Evolutionary conservation across 2,797 vertebrate genomes (phyloP).

Genomic region (Serranus cabrilla): DNA sequence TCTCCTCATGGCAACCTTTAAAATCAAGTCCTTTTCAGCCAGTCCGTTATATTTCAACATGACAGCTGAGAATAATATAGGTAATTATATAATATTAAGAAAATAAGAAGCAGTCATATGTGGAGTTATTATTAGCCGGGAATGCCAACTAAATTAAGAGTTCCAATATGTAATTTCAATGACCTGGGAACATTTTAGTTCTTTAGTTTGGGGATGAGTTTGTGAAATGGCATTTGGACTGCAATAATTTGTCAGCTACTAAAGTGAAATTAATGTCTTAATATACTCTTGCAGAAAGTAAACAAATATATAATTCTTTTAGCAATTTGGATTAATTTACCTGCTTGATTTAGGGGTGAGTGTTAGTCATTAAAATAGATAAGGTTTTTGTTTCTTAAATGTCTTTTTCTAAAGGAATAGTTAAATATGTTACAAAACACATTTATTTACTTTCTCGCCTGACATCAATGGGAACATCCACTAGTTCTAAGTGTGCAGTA

Average conservation of each 20-base stretch:
- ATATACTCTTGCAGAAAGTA: not conserved
- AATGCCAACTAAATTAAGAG: too few species aligned
- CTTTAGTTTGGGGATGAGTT: not conserved
- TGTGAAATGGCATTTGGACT: constrained; percentile 7
- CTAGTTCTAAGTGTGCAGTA: not conserved
- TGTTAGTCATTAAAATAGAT: not conserved
- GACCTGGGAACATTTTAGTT: not conserved
- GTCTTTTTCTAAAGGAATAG: not conserved
- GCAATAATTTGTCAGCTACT: not conserved
- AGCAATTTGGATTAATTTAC: not conserved
- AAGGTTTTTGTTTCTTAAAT: not conserved
- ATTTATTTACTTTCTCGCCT: not conserved
- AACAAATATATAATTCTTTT: not conserved
- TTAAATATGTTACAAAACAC: not conserved
- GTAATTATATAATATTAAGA: too few species aligned
- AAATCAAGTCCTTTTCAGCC: not conserved
- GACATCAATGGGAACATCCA: not conserved
- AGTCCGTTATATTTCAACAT: too few species aligned
- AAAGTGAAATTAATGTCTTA: not conserved
- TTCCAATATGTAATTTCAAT: too few species aligned
- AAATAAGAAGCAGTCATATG: too few species aligned
- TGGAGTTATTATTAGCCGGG: too few species aligned
- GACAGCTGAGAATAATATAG: too few species aligned
- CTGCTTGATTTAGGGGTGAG: not conserved
- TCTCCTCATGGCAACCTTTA: not conserved